Evolutionary conservation across 2,888 invertebrate species (phyloP).

Genomic region (Metalampra italica): DNA sequence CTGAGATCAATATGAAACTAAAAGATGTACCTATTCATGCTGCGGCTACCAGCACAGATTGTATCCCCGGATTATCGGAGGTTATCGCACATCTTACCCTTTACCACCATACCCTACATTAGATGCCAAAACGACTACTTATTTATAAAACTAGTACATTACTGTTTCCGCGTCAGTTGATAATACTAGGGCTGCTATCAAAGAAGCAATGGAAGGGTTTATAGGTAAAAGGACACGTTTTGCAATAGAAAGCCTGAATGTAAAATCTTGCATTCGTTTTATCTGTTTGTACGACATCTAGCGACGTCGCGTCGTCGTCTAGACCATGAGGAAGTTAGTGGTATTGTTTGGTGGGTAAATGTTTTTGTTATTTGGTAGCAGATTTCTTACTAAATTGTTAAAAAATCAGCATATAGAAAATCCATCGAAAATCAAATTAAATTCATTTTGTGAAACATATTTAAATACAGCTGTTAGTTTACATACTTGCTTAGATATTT

Average conservation of each 20-base stretch:
- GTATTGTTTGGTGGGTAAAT: constrained; percentile 1
- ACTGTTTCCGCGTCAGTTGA: background rate
- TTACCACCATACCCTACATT: background rate
- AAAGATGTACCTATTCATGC: constrained; percentile 43
- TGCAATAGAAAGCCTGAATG: constrained; percentile 56
- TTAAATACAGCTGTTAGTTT: no score
- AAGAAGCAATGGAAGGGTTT: constrained; percentile 28
- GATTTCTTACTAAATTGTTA: background rate
- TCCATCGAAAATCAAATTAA: no score
- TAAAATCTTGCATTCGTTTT: constrained; percentile 42
- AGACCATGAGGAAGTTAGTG: constrained; percentile 7
- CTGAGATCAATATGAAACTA: background rate
- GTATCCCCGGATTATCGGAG: constrained; percentile 65
- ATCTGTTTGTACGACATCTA: constrained; percentile 4
- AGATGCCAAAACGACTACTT: background rate
- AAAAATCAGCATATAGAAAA: no score
- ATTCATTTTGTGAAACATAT: no score
- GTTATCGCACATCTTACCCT: constrained; percentile 59
- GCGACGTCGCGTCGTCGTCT: constrained; percentile 29
- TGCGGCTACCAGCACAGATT: constrained; percentile 56
- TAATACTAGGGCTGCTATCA: background rate
- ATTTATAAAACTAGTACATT: background rate
- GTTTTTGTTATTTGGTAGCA: background rate
- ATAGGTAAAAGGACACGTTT: background rate
- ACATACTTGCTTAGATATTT: no score